Base-by-base conservation (phyloP, 2,797 vertebrate genomes). In the Astyanax mexicanus region DNA sequence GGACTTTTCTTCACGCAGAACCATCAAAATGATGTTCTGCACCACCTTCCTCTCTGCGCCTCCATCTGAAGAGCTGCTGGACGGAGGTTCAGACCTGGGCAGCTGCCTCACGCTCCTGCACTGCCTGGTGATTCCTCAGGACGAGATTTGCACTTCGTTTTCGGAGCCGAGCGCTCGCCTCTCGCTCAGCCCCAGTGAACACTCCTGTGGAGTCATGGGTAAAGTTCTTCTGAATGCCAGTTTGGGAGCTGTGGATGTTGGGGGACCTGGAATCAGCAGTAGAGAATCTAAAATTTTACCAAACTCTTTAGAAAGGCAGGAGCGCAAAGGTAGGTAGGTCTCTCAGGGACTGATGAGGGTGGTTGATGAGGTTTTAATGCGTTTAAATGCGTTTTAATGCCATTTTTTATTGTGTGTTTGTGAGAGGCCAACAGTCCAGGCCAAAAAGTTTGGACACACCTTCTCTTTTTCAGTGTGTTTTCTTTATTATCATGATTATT, bases 151-250 rank as follows among this genome's bases (percentile, higher is more conserved):
- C 10, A 19, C 49, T 23, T 23, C 49, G 3, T 49, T 52, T 0
- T 21, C 49, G 0, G 49, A 52, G 49, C 49, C 49, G 4, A 21
- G 49, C 12, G 49, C 21, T 21, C 49, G 21, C 19, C 21, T 52
- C 19, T 52, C 49, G 10, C 21, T 52, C 49, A 52, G 49, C 49
- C 49, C 49, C 49, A 52, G 49, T 21, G 49, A 52, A 21, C 81
- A 72, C 71, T 77, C 91, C 8, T 86, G 85, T 80, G 75, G 84
- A 67, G 78, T 90, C 85, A 91, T 92, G 42, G 90, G 89, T 42
- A 91, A 90, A 84, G 85, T 92, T 83, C 86, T 94, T 10, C 75
- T 95, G 8, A 90, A 92, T 2, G 80, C 84, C 76, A 35, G 1
- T 55, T 4, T 67, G 54, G 2, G 78, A 75, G 49, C 49, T 19